Evolutionary conservation across 23 tunicate genomes (phyloP), one percentile per base, ranked within the genome.

Genomic region (Corella eumyota): DNA sequence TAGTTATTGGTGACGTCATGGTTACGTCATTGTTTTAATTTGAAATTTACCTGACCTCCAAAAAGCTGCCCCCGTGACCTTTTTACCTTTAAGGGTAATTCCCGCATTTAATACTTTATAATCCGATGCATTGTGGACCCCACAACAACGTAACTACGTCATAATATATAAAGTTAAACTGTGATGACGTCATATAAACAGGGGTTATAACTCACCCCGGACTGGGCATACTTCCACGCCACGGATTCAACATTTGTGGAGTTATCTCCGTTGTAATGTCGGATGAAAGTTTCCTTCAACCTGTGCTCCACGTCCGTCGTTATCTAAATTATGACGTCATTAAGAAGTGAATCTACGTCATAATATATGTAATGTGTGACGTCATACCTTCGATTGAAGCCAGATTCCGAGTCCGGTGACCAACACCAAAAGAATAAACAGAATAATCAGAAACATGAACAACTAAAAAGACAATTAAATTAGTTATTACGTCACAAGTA

Each of bases 181-280:
- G n/a, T n/a, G n/a, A n/a, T n/a, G n/a, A n/a, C n/a, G n/a, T n/a
- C n/a, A n/a, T n/a, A n/a, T n/a, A n/a, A n/a, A n/a, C 23, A 45
- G 9, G 9, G 6, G 6, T 21, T 0, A 0, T 28, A 46, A 19
- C 77, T 62, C 44, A 84, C 94, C 44, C 71, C 78, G 58, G 51
- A 28, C 33, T 84, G 94, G 4, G 76, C 29, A 13, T 36, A 58
- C 15, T 70, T 74, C 94, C 94, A 84, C 17, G 77, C 71, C 0
- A 63, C 2, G 7, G 94, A 84, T 68, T 75, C 83, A 1, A 30
- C 11, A 40, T 84, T 76, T 26, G 56, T 56, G 0, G 64, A 83
- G 28, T 84, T 58, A 67, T 70, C 78, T 4, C 94, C 94, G 3
- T 45, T n/a, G 53, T 84, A 75, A n/a, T 34, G 25, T 24, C 21